Conservation (phyloP, 2,797 vertebrate genomes). For the Pristis pectinata region DNA sequence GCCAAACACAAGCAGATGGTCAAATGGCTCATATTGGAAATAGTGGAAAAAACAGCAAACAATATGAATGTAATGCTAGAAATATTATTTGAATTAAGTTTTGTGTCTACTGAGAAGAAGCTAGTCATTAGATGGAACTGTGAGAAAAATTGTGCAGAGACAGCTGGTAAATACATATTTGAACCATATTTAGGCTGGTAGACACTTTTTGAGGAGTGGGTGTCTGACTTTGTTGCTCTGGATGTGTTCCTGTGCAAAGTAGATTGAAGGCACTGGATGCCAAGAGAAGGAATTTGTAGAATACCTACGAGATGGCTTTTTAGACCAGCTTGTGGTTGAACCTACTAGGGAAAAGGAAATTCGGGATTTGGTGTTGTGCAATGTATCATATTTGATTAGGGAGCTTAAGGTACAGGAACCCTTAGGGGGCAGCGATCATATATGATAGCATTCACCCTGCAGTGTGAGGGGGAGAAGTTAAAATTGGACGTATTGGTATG, state of each 20-base stretch:
- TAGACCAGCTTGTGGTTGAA: no score
- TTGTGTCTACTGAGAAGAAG: neutral
- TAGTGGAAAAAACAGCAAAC: neutral
- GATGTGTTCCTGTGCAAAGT: neutral
- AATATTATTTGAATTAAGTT: no score
- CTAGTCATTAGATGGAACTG: neutral
- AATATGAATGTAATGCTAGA: neutral
- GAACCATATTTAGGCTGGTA: neutral
- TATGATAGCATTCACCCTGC: no score
- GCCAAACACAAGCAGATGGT: neutral
- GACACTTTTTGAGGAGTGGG: neutral
- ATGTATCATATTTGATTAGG: no score
- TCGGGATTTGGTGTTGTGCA: no score
- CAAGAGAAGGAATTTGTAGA: no score
- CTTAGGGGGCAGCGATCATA: no score
- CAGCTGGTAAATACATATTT: neutral
- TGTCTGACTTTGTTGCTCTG: neutral
- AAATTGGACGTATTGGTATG: no score
- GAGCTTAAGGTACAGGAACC: no score
- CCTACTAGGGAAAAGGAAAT: no score
- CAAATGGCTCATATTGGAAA: neutral
- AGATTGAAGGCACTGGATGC: neutral
- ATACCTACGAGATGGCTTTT: no score
- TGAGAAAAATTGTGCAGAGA: neutral
- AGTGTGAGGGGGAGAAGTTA: no score